Evolutionary conservation across 2,113 vertebrate species (phyloP), one percentile per base, ranked within the genome.

Genomic region (Cervus canadensis): DNA sequence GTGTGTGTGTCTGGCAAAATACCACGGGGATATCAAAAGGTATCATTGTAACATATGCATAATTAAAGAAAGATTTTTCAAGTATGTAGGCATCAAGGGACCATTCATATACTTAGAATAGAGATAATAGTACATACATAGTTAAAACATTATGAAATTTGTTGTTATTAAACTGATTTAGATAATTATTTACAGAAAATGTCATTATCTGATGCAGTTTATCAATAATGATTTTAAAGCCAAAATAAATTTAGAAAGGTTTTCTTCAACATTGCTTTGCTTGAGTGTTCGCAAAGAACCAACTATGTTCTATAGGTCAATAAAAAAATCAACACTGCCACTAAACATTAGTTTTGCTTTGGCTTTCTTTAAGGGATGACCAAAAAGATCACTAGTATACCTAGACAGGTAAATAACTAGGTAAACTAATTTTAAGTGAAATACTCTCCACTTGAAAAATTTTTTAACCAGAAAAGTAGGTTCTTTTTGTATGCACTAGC

Each of bases 31-130:
- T 62, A 95, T 93, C 57, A 86, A 98, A 94, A 98, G 89, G 0
- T 43, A 93, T 96, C 89, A 98, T 91, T 86, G 97, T 54, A 94
- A 97, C 40, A 91, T 96, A 57, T 97, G 98, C 81, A 50, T 87
- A 96, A 98, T 97, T 98, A 98, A 40, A 57, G 76, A 95, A 98
- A 97, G 50, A 93, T 96, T 96, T 88, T 84, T 98, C 88, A 98
- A 93, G 88, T 59, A 97, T 96, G 13, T 85, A 97, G 76, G 84
- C 23, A 92, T 76, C 93, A 16, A 87, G 21, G 94, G 96, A 88
- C 74, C 97, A 0, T 83, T 94, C 2, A 11, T 57, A 96, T 93
- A 71, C 92, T 97, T 57, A 97, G 74, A 92, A 90, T 91, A 94
- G 84, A 91, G n/a, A 97, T 79, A 28, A 28, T 4, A 96, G 17